Base-by-base conservation (phyloP, 1,140 invertebrate genomes). In the Oscheius sp. region DNA sequence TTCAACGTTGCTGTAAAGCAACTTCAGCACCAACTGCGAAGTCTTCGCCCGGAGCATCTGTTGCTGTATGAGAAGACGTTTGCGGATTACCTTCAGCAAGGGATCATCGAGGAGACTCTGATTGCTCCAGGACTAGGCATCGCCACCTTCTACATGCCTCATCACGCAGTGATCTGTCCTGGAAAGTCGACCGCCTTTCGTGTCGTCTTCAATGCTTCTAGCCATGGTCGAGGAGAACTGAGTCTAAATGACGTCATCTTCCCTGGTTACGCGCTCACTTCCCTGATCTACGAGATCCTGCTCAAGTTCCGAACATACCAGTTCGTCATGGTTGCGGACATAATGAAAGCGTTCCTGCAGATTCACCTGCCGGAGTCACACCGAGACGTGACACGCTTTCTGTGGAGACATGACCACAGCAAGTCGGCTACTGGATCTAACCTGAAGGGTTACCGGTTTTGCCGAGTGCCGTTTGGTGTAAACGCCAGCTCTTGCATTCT, bases 61-160 rank as follows among this genome's bases (percentile, higher is more conserved):
- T 7, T 10, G 38, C 38, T 42, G 7, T 42, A 42, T n/a, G 7
- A 42, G n/a, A 42, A 42, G 7, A 42, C 38, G 7, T 42, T 42
- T n/a, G n/a, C 7, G 7, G 38, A 42, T n/a, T 42, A 42, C 38
- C n/a, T 42, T 7, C 7, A 42, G n/a, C 38, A 42, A 42, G 38
- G 38, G 7, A 42, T 42, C 7, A 42, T 42, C n/a, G 38, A 42
- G n/a, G 38, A 42, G n/a, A n/a, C n/a, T n/a, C n/a, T n/a, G n/a
- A 42, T 42, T n/a, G 38, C 38, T 42, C 7, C 7, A 42, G n/a
- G n/a, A n/a, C n/a, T 10, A 55, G 28, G 46, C n/a, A 31, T 13
- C 20, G 10, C 29, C n/a, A 36, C 42, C 2, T 64, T 76, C 82
- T 82, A 87, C 85, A 82, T 87, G 15, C 85, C 86, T 4, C 87